phyloP scores from a whole-genome alignment of 2,113 vertebrate species.

The Dasyprocta punctata region DNA sequence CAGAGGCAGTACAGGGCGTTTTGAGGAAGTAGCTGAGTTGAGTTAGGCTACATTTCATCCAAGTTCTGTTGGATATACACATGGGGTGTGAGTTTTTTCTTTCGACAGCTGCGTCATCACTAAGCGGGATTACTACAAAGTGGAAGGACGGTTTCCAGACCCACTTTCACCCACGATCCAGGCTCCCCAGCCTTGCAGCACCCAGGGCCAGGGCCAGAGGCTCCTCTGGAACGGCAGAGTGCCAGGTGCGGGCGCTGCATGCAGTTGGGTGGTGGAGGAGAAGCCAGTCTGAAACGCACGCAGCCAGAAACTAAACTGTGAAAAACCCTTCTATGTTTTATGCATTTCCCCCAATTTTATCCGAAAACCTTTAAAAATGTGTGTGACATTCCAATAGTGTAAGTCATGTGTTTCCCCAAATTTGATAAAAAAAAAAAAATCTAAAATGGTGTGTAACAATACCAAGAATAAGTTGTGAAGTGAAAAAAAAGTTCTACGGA shows the following conservation, averaged over 20 bases:
- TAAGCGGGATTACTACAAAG: not conserved
- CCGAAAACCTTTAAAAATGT: conserved; percentile 4
- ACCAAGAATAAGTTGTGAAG: not conserved
- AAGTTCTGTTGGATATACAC: not conserved
- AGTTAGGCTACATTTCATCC: not conserved
- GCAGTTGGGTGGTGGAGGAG: not conserved
- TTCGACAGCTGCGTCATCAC: not conserved
- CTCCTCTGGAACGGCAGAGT: not conserved
- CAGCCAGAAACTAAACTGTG: not conserved
- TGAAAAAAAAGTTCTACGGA: not conserved
- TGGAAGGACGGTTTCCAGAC: conserved; percentile 39
- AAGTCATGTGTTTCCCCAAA: not conserved
- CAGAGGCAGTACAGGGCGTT: not conserved
- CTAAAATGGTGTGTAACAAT: not conserved
- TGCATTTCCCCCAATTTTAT: not conserved
- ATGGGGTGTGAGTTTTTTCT: not conserved
- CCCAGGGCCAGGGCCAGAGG: not conserved
- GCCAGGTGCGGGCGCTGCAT: not conserved
- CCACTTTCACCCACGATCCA: not conserved
- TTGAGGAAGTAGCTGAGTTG: not conserved
- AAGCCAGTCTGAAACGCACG: not conserved
- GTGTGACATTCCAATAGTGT: not conserved
- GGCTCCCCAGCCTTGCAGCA: not conserved
- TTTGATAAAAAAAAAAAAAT: conserved; percentile 21
- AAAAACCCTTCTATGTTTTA: not conserved